These are phyloP conservation scores for Falco biarmicus DNA, from an alignment of 2,797 vertebrate genomes.

Conservation along the genomic window DNA sequence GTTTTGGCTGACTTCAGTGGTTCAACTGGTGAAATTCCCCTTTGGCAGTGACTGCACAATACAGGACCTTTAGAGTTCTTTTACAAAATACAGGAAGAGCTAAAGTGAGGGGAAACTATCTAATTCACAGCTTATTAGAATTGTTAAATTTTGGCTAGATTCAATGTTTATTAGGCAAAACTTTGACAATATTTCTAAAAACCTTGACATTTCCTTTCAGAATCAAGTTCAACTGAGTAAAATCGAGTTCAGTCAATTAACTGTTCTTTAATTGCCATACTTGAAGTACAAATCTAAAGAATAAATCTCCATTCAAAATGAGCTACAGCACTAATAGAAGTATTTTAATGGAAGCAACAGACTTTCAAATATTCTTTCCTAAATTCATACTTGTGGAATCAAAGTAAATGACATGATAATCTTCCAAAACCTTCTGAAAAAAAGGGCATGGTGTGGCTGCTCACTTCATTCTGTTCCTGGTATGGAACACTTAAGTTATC, in stretches of 20 bases:
- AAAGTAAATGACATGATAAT: not conserved
- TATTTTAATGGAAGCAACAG: not conserved
- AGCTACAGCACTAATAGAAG: not conserved
- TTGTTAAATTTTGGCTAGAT: not conserved
- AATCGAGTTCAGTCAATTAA: not conserved
- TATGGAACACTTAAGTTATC: not conserved
- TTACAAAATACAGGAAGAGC: not conserved
- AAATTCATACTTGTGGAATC: not conserved
- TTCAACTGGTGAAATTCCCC: slow-evolving; percentile 24
- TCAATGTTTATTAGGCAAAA: not conserved
- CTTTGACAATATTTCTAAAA: not conserved
- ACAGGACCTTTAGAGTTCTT: not conserved
- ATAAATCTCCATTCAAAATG: not conserved
- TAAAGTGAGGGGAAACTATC: not conserved
- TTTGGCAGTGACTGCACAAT: not conserved
- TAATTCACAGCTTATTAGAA: not conserved
- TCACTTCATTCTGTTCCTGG: not conserved
- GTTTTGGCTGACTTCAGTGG: slow-evolving; percentile 15
- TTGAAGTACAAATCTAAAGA: not conserved
- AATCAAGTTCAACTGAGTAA: not conserved
- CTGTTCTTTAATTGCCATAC: not conserved
- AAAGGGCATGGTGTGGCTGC: not conserved
- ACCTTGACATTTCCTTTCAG: not conserved
- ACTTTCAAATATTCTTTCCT: not conserved
- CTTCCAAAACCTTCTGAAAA: not conserved